These are phyloP conservation scores for Uria lomvia DNA, from an alignment of 2,113 vertebrate genomes.

Conservation along the genomic window DNA sequence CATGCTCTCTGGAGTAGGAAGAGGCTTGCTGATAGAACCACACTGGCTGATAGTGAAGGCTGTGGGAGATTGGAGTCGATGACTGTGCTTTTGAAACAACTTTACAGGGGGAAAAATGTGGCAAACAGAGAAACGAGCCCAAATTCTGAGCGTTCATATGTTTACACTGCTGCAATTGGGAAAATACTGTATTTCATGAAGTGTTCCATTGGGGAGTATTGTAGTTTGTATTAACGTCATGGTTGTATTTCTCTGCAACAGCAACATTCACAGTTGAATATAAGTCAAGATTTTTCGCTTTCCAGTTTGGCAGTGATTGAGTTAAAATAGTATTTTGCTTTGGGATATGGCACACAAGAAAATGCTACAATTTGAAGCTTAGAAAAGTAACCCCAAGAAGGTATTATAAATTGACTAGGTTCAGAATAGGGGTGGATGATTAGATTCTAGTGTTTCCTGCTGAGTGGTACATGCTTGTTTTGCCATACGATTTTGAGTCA, in stretches of 20 bases:
- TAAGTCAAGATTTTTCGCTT: conserved; percentile 6
- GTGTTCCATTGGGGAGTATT: neutral
- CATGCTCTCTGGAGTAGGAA: neutral
- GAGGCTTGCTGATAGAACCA: neutral
- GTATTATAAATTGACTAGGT: conserved; percentile 65
- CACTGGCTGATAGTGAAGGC: neutral
- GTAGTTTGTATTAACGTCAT: neutral
- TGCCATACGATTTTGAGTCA: conserved; percentile 69
- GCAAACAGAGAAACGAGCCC: neutral
- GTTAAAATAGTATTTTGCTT: conserved; percentile 26
- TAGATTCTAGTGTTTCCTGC: conserved; percentile 74
- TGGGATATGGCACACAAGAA: conserved; percentile 21
- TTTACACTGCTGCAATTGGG: neutral
- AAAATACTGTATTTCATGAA: neutral
- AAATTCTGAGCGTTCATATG: neutral
- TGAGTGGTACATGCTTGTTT: conserved; percentile 72
- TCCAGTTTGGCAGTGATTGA: neutral
- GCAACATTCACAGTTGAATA: neutral
- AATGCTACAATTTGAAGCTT: conserved; percentile 59
- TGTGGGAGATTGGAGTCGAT: neutral
- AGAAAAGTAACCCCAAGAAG: conserved; percentile 65
- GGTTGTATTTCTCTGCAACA: neutral
- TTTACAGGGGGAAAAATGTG: neutral
- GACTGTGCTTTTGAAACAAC: neutral
- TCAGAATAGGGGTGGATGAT: conserved; percentile 66